Evolutionary conservation across 2,888 invertebrate genomes (phyloP), one percentile per base, ranked within the genome.

Genomic region (Noctua pronuba): DNA sequence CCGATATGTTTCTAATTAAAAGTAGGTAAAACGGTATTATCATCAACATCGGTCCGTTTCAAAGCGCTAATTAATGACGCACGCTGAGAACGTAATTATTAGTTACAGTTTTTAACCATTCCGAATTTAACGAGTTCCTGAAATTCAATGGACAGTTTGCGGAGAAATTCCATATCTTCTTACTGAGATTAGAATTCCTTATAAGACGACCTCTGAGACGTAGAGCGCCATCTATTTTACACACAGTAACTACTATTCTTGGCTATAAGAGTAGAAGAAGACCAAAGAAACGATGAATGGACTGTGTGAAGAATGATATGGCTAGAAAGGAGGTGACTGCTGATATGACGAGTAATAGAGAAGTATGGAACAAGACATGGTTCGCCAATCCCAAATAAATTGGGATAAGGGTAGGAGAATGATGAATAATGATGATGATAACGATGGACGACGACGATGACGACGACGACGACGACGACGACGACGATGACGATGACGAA

Each of bases 31-130:
- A 66, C 76, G 65, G 73, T 81, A 60, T 55, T 62, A 83, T 79
- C 64, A 77, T 84, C 79, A 84, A 64, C 85, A 74, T 44, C 35
- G 49, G 69, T 52, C 58, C 44, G 66, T 80, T 67, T 58, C 28
- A 77, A 77, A 73, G 70, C 55, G 60, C 44, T 85, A 85, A 85
- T 87, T 84, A 83, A 76, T 73, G 74, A 72, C 75, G 78, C 75
- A 85, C 65, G 4, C 62, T 74, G 72, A 71, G 72, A 75, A 77
- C 66, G 75, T 76, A 70, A 77, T 75, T 70, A 83, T 79, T 75
- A 80, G 69, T 64, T 35, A 38, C 62, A n/a, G 73, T 75, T 81
- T 74, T 69, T 44, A 58, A 73, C 35, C 28, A 84, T 84, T 73
- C 11, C 28, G 1, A 58, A 60, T 71, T 71, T 74, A 31, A 58